Conservation (phyloP, 2,888 invertebrate species). For the Sturmia bella region DNA sequence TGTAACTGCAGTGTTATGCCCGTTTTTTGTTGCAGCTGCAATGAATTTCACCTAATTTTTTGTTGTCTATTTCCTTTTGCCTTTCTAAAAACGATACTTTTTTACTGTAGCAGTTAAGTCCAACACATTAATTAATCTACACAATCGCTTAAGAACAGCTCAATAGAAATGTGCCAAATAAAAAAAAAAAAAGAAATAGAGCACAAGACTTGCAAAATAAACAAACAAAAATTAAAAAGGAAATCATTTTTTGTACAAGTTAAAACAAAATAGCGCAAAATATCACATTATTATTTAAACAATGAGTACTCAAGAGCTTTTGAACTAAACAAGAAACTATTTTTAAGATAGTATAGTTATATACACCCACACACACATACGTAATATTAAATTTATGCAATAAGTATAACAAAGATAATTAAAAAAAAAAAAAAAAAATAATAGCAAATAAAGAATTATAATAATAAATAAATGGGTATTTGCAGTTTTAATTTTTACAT, state of each 20-base stretch:
- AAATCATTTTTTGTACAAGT: neutral
- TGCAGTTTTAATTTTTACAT: neutral
- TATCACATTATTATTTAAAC: conserved; percentile 30
- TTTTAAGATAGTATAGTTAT: conserved; percentile 2
- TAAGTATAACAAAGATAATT: conserved; percentile 42
- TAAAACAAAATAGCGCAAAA: neutral
- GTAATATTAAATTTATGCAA: conserved; percentile 55
- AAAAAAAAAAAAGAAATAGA: neutral
- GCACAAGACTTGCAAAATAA: conserved; percentile 34
- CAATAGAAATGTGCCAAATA: conserved; percentile 62
- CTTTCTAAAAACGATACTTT: no score
- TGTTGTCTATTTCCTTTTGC: no score
- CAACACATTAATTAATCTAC: neutral
- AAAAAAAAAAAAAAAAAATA: conserved; percentile 36
- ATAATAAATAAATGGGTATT: neutral
- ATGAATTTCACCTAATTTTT: no score
- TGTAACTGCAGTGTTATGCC: no score
- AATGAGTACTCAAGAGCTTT: conserved; percentile 54
- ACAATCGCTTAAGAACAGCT: conserved; percentile 39
- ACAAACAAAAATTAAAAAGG: neutral
- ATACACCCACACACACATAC: conserved; percentile 51
- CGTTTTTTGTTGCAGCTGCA: no score
- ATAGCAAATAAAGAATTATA: conserved; percentile 52
- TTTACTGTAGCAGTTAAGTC: no score
- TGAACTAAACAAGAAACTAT: conserved; percentile 39